Conservation (phyloP, 2,797 vertebrate species). For the Chanos chanos region DNA sequence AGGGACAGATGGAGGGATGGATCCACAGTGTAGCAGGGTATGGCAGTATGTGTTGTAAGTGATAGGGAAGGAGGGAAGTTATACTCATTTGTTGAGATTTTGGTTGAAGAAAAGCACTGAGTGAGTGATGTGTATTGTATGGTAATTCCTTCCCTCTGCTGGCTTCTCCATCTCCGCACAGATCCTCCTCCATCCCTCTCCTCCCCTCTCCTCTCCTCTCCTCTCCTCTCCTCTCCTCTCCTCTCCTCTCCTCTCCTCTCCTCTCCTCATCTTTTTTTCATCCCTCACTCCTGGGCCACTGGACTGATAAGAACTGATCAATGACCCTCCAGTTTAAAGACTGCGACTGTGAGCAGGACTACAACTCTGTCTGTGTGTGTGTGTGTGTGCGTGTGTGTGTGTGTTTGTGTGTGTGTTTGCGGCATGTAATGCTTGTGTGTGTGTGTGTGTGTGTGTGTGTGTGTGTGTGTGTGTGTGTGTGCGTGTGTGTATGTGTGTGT, state of each 20-base stretch:
- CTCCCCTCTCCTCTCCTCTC: constrained; percentile 5
- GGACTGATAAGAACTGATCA: constrained; percentile 40
- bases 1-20: too few species aligned
- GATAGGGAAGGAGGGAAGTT: too few species aligned
- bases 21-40: too few species aligned
- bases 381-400: neutral
- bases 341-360: neutral
- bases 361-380: neutral
- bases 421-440: neutral
- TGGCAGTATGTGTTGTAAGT: too few species aligned
- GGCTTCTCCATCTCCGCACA: constrained; percentile 7
- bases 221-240: neutral
- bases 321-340: constrained; percentile 26
- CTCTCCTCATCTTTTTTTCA: constrained; percentile 19
- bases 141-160: neutral
- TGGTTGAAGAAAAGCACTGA: too few species aligned
- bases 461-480: neutral
- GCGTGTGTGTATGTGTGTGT: neutral
- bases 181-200: neutral
- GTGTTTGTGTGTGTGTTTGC: neutral
- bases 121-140: too few species aligned
- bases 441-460: neutral
- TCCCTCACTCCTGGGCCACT: constrained; percentile 3
- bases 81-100: too few species aligned
- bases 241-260: constrained; percentile 17